phyloP scores from a whole-genome alignment of 2,797 vertebrate species.

The Xiphorhynchus erythropygius region DNA sequence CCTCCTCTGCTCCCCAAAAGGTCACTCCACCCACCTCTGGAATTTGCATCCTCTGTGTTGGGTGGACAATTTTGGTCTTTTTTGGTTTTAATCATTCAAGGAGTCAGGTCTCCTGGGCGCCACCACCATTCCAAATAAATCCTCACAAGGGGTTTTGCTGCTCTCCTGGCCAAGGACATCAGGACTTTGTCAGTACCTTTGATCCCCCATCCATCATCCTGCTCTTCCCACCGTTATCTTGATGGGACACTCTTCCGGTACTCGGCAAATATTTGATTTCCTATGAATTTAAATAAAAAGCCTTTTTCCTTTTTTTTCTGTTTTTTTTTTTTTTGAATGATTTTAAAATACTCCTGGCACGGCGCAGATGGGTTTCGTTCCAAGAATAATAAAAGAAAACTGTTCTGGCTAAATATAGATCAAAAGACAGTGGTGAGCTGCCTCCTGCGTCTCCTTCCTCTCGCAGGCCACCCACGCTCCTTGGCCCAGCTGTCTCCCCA shows the following conservation, averaged over 20 bases:
- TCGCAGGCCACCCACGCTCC: not conserved
- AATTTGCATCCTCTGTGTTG: not conserved
- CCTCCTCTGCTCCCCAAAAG: not conserved
- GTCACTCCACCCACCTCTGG: not conserved
- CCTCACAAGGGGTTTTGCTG: not conserved
- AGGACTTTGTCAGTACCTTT: constrained; percentile 35
- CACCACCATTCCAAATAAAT: not conserved
- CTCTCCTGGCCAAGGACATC: not conserved
- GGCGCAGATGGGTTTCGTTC: not conserved
- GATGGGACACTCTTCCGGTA: constrained; percentile 61
- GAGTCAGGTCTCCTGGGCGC: not conserved
- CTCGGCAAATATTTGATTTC: constrained; percentile 67
- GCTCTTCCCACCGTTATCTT: constrained; percentile 56
- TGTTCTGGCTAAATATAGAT: constrained; percentile 42
- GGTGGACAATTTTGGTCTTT: not conserved
- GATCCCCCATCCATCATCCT: constrained; percentile 27
- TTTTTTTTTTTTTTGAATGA: not conserved
- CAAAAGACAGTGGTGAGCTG: constrained; percentile 29
- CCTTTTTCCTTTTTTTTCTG: not conserved
- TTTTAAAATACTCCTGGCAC: constrained; percentile 6
- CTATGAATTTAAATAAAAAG: constrained; percentile 61
- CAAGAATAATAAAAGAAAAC: constrained; percentile 35
- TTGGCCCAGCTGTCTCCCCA: not conserved
- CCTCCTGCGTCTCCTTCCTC: not conserved
- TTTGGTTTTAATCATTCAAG: not conserved